Evolutionary conservation across 2,888 invertebrate genomes (phyloP), one percentile per base, ranked within the genome.

Genomic region (Gastrophysa polygoni): DNA sequence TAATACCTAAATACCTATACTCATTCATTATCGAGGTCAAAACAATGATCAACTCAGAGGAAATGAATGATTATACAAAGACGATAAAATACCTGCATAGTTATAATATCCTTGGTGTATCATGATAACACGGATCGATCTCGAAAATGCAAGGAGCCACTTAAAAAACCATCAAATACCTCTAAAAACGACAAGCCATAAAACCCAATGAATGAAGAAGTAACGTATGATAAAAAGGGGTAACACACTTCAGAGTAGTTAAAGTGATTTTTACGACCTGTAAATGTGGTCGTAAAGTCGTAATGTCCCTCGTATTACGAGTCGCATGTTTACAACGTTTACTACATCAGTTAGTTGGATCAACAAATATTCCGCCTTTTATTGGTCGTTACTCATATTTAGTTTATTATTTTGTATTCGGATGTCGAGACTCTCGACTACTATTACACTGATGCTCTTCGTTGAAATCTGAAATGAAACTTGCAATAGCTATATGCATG

Each of bases 231-330:
- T 81, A 80, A 80, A 79, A 80, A 38, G 38, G 78, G 77, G 79
- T 76, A 77, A 79, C 80, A 79, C 80, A 80, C 80, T 79, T 77
- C 78, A 75, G 77, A 74, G 79, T 80, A 80, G 81, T 82, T 81
- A 81, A 80, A 81, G 80, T 81, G 82, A 82, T 82, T 82, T 82
- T 82, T 82, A 82, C 78, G 81, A 81, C 78, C 80, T 81, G 81
- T 81, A 81, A 82, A 81, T 78, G 79, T 75, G 78, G 76, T 80
- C 80, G 80, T 81, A 81, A 81, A 82, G 79, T 80, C 79, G 80
- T 81, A 81, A 82, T 81, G 81, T 81, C 80, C 79, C 80, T 78
- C 73, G 77, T 77, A 80, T 79, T 78, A 78, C 78, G 77, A 38
- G 78, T 78, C 79, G 80, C 78, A 80, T 81, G 81, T 80, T 80